Conservation (phyloP, 2,797 vertebrate genomes). For the Leucoraja ocellata region DNA sequence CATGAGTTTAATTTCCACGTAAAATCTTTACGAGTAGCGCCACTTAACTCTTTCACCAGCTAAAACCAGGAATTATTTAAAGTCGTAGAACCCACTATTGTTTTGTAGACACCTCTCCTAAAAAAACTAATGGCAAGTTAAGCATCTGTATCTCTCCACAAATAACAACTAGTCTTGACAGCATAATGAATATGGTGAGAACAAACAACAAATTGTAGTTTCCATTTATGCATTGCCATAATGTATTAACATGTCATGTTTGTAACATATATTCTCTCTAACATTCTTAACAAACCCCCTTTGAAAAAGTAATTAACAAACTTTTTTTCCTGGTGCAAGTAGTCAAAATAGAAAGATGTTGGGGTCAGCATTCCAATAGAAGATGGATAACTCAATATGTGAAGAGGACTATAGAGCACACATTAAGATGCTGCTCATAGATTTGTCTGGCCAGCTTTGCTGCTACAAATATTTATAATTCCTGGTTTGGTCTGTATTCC, state of each 20-base stretch:
- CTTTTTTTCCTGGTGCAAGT: not conserved
- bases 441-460: conserved; percentile 22
- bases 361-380: conserved; percentile 13
- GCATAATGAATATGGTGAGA: not conserved
- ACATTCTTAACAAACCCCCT: not conserved
- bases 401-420: not conserved
- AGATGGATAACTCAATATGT: not conserved
- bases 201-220: not conserved
- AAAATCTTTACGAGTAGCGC: no score
- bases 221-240: not conserved
- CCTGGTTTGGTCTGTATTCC: not conserved
- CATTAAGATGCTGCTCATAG: conserved; percentile 19
- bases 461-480: conserved; percentile 16
- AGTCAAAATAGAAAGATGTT: conserved; percentile 20
- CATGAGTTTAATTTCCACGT: not conserved
- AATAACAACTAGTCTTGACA: not conserved
- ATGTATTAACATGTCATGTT: not conserved
- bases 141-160: not conserved
- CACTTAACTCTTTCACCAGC: not conserved
- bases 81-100: not conserved
- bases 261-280: not conserved
- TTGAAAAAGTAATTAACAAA: conserved; percentile 14
- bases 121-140: not conserved
- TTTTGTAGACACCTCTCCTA: not conserved
- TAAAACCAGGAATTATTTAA: not conserved